Conservation (phyloP, 2,888 invertebrate genomes). For the Lutraria lutraria region DNA sequence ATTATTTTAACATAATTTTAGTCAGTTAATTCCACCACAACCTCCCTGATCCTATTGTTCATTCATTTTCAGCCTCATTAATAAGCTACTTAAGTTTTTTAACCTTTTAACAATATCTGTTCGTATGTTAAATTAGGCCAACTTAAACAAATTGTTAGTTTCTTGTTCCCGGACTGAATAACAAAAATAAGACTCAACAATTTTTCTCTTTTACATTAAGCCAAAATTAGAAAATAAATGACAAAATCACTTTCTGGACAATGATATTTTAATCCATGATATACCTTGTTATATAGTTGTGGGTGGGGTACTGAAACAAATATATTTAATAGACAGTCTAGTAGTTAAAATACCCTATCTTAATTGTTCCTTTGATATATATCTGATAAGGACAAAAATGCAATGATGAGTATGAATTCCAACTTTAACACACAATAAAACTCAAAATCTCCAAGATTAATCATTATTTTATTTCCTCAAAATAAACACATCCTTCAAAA, state of each 20-base stretch:
- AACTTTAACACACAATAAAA: no score
- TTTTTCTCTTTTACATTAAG: neutral
- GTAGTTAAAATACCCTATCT: no score
- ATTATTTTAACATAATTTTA: neutral
- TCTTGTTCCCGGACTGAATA: neutral
- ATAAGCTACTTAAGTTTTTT: constrained; percentile 14
- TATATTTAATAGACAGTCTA: no score
- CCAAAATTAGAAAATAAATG: neutral
- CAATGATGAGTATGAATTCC: no score
- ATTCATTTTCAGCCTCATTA: constrained; percentile 24
- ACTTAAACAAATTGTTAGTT: neutral
- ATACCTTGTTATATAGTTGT: neutral
- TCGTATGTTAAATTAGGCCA: neutral
- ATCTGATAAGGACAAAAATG: no score
- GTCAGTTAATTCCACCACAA: neutral
- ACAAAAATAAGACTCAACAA: neutral
- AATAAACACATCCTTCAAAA: no score
- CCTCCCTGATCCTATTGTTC: constrained; percentile 20
- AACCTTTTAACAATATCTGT: neutral
- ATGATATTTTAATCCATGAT: no score
- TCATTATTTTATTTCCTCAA: no score
- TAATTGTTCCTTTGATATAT: no score
- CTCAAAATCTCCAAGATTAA: no score
- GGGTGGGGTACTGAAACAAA: neutral
- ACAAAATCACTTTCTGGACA: no score